Percentiles rank a stretch among this genome's conserved stretches.
Evolutionary conservation across 64 coral and sea anemone genomes (phyloP).

Genomic region (Cladopsammia gracilis): DNA sequence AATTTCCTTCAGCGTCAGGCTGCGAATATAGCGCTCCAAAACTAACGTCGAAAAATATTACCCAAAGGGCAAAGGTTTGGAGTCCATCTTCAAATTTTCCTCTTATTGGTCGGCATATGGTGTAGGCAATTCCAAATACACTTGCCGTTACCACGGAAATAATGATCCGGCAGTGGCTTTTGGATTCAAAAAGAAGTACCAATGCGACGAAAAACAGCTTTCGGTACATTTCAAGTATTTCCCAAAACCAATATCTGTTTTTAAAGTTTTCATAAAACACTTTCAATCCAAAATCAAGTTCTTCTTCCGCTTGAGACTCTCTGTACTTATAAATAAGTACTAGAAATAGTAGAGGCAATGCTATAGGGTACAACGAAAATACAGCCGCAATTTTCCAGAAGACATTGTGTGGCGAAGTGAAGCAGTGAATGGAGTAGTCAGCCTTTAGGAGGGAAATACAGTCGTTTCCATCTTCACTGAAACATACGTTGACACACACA

Average conservation of each 20-base stretch:
- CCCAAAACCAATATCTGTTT: constrained; percentile 9
- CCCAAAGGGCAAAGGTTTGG: constrained; percentile 9
- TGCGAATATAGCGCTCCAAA: background rate
- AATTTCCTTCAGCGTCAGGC: too few species aligned
- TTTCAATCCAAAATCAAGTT: background rate
- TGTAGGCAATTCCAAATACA: constrained; percentile 14
- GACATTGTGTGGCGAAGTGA: constrained; percentile 7
- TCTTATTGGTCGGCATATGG: constrained; percentile 1
- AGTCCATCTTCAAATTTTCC: constrained; percentile 15
- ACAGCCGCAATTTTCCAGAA: constrained; percentile 59
- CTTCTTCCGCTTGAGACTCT: background rate
- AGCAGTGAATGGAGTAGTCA: constrained; percentile 52
- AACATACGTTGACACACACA: constrained; percentile 38
- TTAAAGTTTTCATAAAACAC: constrained; percentile 33
- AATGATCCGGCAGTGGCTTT: background rate
- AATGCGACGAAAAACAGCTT: background rate
- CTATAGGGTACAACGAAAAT: constrained; percentile 72
- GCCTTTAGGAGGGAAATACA: constrained; percentile 18
- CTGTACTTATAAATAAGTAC: constrained; percentile 70
- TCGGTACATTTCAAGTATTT: constrained; percentile 11
- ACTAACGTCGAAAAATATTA: constrained; percentile 1
- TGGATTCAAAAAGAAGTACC: background rate
- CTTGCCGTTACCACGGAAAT: background rate
- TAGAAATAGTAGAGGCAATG: constrained; percentile 72
- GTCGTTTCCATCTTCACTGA: background rate